phyloP scores from a whole-genome alignment of 2,797 vertebrate species.

The Lagodon rhomboides region DNA sequence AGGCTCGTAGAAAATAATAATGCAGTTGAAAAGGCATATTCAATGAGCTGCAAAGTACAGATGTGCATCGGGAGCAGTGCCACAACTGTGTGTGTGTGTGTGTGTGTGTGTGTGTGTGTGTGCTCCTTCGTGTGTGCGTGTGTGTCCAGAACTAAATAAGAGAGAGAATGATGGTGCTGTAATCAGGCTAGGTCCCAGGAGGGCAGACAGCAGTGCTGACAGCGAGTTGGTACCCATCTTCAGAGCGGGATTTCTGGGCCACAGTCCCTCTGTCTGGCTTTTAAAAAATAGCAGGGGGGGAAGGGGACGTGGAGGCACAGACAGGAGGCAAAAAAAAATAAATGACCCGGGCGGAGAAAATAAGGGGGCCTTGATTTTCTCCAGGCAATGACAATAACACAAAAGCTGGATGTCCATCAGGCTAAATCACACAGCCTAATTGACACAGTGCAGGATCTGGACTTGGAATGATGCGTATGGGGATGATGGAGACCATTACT shows the following conservation, averaged over 20 bases:
- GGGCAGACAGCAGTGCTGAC: constrained; percentile 72
- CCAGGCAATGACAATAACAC: constrained; percentile 41
- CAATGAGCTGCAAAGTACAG: constrained; percentile 63
- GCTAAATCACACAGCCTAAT: constrained; percentile 28
- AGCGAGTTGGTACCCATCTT: constrained; percentile 65
- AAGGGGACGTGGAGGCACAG: constrained; percentile 7
- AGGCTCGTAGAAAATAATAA: constrained; percentile 58
- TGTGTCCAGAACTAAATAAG: constrained; percentile 54
- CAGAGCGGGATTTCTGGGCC: constrained; percentile 77
- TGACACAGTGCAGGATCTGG: constrained; percentile 13
- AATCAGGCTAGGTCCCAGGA: constrained; percentile 81
- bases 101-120: constrained; percentile 11
- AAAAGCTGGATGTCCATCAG: constrained; percentile 40
- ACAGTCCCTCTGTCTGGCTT: constrained; percentile 61
- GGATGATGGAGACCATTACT: constrained; percentile 6
- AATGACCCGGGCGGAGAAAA: constrained; percentile 14
- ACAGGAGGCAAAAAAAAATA: constrained; percentile 11
- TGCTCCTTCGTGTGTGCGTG: constrained; percentile 32
- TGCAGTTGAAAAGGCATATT: constrained; percentile 63
- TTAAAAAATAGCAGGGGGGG: constrained; percentile 31
- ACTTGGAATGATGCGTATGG: neutral
- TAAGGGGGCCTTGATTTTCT: constrained; percentile 41
- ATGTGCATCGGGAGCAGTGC: constrained; percentile 29
- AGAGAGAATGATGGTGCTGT: constrained; percentile 72
- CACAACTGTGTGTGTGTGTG: constrained; percentile 31